phyloP scores from a whole-genome alignment of 2,797 vertebrate species.

The Neoniphon sammara region DNA sequence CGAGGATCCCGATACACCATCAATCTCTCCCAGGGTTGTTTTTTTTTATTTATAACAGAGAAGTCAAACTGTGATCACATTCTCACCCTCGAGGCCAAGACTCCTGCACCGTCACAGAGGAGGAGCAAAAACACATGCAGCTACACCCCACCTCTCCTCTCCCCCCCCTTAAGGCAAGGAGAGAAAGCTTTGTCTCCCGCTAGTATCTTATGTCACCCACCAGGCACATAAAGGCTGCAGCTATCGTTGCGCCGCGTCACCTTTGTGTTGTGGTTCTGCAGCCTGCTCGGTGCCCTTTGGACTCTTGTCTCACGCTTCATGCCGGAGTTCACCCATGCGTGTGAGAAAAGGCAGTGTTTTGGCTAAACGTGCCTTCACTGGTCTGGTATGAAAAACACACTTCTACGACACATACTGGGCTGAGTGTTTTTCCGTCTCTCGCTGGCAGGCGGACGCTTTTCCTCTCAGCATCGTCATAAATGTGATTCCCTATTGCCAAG shows the following conservation, averaged over 20 bases:
- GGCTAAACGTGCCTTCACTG: conserved; percentile 39
- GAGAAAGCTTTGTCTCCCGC: conserved; percentile 51
- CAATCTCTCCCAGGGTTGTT: conserved; percentile 47
- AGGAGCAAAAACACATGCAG: conserved; percentile 23
- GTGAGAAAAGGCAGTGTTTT: conserved; percentile 51
- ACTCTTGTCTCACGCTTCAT: conserved; percentile 17
- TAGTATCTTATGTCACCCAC: conserved; percentile 65
- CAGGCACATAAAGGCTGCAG: conserved; percentile 57
- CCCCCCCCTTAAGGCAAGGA: neutral
- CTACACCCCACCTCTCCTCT: conserved; percentile 24
- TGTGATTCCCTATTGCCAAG: neutral
- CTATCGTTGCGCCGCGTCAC: conserved; percentile 28
- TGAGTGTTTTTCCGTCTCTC: conserved; percentile 51
- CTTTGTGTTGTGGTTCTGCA: conserved; percentile 22
- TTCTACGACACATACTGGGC: conserved; percentile 26
- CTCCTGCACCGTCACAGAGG: conserved; percentile 33
- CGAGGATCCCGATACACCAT: conserved; percentile 25
- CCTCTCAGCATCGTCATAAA: conserved; percentile 25
- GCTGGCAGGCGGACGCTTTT: conserved; percentile 30
- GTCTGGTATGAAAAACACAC: conserved; percentile 53
- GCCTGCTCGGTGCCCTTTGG: conserved; percentile 7
- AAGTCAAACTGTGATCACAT: conserved; percentile 59
- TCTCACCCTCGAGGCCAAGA: conserved; percentile 50
- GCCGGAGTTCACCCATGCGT: conserved; percentile 17
- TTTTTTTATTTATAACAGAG: conserved; percentile 51